Evolutionary conservation across 2,797 vertebrate species (phyloP).

Genomic region (Pangasius macronema): DNA sequence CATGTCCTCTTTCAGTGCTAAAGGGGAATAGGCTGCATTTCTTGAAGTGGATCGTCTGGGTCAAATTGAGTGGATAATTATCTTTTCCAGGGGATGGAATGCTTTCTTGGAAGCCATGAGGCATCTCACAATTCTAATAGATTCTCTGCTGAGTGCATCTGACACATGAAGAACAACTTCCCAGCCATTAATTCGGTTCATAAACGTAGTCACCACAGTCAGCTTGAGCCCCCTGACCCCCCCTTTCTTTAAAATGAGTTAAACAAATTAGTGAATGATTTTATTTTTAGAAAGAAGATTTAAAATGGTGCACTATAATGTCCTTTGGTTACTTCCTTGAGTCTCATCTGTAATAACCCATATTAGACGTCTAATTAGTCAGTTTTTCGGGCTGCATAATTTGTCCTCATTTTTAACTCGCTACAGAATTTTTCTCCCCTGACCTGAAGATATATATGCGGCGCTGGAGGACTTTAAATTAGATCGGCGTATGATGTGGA

Average conservation of each 20-base stretch:
- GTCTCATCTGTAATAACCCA: constrained; percentile 14
- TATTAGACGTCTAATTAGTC: constrained; percentile 15
- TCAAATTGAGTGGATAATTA: constrained; percentile 54
- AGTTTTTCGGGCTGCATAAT: not conserved
- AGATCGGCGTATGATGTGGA: not conserved
- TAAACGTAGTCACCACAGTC: too few relatives aligned
- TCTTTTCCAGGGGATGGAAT: constrained; percentile 40
- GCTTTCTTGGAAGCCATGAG: constrained; percentile 46
- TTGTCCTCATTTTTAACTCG: constrained; percentile 15
- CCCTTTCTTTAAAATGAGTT: not conserved
- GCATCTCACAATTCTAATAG: constrained; percentile 42
- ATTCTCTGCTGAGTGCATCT: constrained; percentile 4
- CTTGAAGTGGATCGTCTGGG: constrained; percentile 40
- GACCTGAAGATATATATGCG: not conserved
- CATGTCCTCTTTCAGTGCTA: not conserved
- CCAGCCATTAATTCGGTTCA: not conserved
- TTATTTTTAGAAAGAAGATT: constrained; percentile 2
- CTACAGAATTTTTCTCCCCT: not conserved
- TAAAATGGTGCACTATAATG: not conserved
- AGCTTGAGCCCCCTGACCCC: too few relatives aligned
- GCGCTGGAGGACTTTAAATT: not conserved
- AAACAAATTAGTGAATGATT: not conserved
- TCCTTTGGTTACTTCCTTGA: not conserved
- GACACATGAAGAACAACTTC: constrained; percentile 3
- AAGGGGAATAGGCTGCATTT: not conserved